Percentiles rank a stretch among this genome's conserved stretches.
phyloP scores from a whole-genome alignment of 1,140 invertebrate species.

The Conus ventricosus region DNA sequence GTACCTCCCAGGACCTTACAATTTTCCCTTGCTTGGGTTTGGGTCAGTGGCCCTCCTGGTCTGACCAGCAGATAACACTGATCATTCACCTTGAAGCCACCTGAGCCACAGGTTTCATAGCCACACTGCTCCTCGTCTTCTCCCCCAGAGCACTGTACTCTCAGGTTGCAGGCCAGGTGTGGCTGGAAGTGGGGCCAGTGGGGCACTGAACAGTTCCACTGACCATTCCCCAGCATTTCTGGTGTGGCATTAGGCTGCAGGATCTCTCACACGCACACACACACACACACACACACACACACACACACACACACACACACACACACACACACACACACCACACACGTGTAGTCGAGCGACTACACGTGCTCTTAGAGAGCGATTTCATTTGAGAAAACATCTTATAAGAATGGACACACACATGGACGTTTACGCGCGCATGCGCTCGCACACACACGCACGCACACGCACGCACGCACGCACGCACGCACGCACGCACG shows the following conservation, averaged over 20 bases:
- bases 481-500: too few species aligned
- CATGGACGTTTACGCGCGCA: too few species aligned
- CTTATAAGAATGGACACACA: too few species aligned
- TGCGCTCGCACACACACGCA: too few species aligned
- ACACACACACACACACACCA: too few species aligned
- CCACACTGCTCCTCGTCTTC: constrained; percentile 17
- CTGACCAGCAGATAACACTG: neutral
- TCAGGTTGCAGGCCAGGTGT: constrained; percentile 17
- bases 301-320: too few species aligned
- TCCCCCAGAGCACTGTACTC: neutral
- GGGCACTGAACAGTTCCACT: constrained; percentile 20
- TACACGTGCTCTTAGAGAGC: too few species aligned
- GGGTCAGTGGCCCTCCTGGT: neutral
- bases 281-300: too few species aligned
- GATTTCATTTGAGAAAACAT: too few species aligned
- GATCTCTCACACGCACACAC: too few species aligned
- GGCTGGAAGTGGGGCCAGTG: constrained; percentile 30
- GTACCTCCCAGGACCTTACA: neutral
- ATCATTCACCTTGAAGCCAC: neutral
- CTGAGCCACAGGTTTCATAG: neutral
- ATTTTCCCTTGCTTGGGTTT: neutral
- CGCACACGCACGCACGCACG: too few species aligned
- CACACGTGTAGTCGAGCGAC: too few species aligned
- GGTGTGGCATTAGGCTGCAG: neutral
- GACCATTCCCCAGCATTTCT: neutral